Base-by-base conservation (phyloP, 2,888 invertebrate genomes). In the Deilephila porcellus region DNA sequence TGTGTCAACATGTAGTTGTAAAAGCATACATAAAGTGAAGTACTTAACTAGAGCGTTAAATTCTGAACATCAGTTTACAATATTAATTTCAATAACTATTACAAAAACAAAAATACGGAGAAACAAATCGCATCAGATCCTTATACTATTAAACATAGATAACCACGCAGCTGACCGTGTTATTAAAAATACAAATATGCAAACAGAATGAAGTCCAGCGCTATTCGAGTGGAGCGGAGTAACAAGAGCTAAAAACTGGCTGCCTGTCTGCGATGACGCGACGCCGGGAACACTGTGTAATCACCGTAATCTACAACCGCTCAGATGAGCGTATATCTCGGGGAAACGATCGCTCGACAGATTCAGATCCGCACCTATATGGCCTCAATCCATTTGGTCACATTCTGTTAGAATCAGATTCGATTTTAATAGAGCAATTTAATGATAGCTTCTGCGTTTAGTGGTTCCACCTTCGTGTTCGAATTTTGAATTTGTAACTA, bases 291-390 rank as follows among this genome's bases (percentile, higher is more conserved):
- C 76, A 74, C 74, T 72, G 53, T 80, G 77, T 83, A 83, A 83
- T 83, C 80, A 83, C 74, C 73, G 80, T 81, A 81, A 83, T 83
- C 82, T 72, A 74, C 73, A 76, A 79, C 79, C 79, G 80, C 80
- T 81, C 82, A 82, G 77, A 78, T 78, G 75, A 79, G 73, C 76
- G 80, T 83, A 80, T 81, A 79, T 80, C 81, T 82, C 79, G 72
- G 76, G 77, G 52, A 79, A 76, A 80, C 80, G 79, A 79, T 79
- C 75, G 75, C 75, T 78, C 53, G 25, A 52, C 73, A 75, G 70
- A 34, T 74, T 52, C 71, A 25, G 71, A 74, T 71, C 7, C 45
- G 67, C 45, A 5, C 52, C 29, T 5, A 17, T 52, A 14, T 25
- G 20, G 45, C 17, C 17, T 29, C 45, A 45, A 25, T 20, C 29